These are phyloP conservation scores for Taurulus bubalis DNA, from an alignment of 2,113 vertebrate genomes.

Conservation along the genomic window DNA sequence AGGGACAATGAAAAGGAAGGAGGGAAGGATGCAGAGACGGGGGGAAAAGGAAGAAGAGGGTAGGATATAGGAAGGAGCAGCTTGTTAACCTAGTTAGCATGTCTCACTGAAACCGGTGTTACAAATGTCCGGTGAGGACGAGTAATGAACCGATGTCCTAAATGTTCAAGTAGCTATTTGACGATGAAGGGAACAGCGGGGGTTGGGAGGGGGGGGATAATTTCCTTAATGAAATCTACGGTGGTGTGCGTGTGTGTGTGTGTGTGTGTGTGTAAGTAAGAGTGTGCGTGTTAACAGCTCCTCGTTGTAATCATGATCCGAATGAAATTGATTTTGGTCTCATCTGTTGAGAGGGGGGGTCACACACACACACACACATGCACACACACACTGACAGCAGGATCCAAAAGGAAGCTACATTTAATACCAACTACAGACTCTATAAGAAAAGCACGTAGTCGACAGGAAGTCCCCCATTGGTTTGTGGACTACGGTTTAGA, in stretches of 20 bases:
- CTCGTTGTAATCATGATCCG: conserved; percentile 58
- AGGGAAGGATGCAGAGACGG: conserved; percentile 26
- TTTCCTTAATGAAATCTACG: conserved; percentile 75
- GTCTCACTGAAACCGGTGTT: conserved; percentile 55
- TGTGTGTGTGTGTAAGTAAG: conserved; percentile 3
- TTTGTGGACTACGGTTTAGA: not conserved
- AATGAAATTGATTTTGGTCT: conserved; percentile 72
- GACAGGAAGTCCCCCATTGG: not conserved
- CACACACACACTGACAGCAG: conserved; percentile 23
- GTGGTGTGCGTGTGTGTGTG: conserved; percentile 20
- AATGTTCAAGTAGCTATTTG: conserved; percentile 60
- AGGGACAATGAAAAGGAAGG: conserved; percentile 31
- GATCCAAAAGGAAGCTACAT: conserved; percentile 19
- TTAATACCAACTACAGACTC: not conserved
- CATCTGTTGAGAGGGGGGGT: conserved; percentile 46
- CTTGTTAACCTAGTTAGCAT: conserved; percentile 60
- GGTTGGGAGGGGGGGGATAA: conserved; percentile 25
- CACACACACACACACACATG: conserved; percentile 19
- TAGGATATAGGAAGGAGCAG: conserved; percentile 28
- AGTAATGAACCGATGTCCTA: conserved; percentile 56
- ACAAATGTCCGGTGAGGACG: conserved; percentile 44
- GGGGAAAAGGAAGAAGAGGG: not conserved
- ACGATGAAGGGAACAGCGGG: conserved; percentile 50
- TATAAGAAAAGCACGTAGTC: not conserved
- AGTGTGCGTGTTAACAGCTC: conserved; percentile 47